phyloP scores from a whole-genome alignment of 2,113 vertebrate genomes.

The Tachuris rubrigastra region DNA sequence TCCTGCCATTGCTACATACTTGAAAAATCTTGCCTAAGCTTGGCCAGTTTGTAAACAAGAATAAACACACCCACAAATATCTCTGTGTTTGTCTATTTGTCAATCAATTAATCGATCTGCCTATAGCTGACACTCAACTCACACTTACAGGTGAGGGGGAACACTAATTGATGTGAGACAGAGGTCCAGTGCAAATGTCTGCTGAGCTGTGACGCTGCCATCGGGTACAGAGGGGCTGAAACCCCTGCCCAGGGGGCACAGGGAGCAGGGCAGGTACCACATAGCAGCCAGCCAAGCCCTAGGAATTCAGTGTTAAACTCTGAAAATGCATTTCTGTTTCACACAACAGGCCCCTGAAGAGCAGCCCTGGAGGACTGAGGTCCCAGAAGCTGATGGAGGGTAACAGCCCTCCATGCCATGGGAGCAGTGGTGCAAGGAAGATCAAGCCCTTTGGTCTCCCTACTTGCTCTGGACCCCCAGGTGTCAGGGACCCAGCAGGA shows the following conservation, averaged over 20 bases:
- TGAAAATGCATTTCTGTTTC: neutral
- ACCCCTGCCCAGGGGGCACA: neutral
- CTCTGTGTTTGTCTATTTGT: neutral
- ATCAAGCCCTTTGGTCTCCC: neutral
- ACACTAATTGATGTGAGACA: neutral
- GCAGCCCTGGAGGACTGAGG: neutral
- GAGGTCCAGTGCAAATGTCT: neutral
- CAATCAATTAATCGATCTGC: neutral
- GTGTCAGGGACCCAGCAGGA: neutral
- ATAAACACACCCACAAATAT: conserved; percentile 8
- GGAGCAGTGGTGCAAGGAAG: neutral
- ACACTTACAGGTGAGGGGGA: neutral
- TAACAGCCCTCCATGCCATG: neutral
- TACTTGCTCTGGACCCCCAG: rapidly evolving
- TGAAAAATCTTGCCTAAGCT: conserved; percentile 4
- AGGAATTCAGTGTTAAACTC: rapidly evolving
- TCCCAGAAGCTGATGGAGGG: neutral
- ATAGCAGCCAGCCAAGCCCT: neutral
- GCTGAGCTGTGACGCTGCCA: neutral
- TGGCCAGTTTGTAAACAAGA: conserved; percentile 50
- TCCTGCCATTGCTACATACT: conserved; percentile 45
- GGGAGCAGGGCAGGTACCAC: neutral
- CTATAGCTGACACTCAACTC: neutral
- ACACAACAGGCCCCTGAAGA: neutral
- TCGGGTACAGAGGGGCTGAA: rapidly evolving